phyloP scores from a whole-genome alignment of 2,113 vertebrate species.

The Mustela lutreola region DNA sequence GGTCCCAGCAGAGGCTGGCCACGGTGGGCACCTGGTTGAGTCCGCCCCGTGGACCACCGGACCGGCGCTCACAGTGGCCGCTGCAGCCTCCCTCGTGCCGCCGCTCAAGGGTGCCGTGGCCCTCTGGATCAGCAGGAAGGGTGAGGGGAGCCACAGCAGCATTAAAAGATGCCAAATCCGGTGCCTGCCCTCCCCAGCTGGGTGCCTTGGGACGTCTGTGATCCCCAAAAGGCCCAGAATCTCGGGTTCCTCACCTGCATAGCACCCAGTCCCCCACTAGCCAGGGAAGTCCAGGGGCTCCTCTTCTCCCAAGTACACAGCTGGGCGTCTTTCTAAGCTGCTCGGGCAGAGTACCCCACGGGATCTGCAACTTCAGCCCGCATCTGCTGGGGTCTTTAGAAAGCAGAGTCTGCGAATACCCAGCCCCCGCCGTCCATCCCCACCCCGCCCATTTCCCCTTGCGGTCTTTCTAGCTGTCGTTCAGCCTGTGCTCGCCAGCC shows the following conservation, averaged over 20 bases:
- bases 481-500: rapidly evolving
- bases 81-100: not conserved
- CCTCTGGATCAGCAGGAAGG: not conserved
- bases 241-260: rapidly evolving
- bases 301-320: not conserved
- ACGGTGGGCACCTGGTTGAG: rapidly evolving
- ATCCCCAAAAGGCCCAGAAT: not conserved
- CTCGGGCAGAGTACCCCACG: rapidly evolving
- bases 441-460: rapidly evolving
- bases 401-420: not conserved
- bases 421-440: too few species aligned
- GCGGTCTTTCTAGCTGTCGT: rapidly evolving
- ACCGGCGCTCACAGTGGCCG: rapidly evolving
- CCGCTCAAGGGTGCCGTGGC: not conserved
- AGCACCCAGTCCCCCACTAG: rapidly evolving
- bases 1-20: not conserved
- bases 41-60: rapidly evolving
- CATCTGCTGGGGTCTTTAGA: too few species aligned
- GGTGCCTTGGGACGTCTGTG: not conserved
- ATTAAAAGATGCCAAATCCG: not conserved
- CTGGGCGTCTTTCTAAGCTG: rapidly evolving
- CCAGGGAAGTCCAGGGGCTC: not conserved
- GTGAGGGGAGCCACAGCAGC: rapidly evolving
- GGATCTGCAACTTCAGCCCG: rapidly evolving
- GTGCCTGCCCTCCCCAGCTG: not conserved